Base-by-base conservation (phyloP, 2,113 vertebrate genomes). In the Colaptes auratus region DNA sequence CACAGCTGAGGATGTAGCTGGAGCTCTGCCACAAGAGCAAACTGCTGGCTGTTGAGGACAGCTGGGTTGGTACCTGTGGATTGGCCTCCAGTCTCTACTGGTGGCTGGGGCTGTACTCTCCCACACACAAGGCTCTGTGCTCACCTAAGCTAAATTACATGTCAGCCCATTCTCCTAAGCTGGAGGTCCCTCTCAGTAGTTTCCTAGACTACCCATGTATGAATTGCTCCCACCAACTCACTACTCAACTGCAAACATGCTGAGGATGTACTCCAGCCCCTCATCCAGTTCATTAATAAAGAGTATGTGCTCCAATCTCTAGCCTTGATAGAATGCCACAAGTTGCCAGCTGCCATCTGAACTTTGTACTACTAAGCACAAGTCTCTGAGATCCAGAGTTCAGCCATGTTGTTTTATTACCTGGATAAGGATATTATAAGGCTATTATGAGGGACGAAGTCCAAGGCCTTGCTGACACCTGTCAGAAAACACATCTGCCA, bases 91-190 rank as follows among this genome's bases (percentile, higher is more conserved):
- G 33, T 12, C 27, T 76, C 59, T 18, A 5, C 3, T 5, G 13
- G 36, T 30, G 4, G 15, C 8, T 1, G 3, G 39, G 16, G 53
- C 20, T 33, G 12, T 9, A 64, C 31, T 6, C 14, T 61, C 15
- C 28, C 70, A 44, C 2, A 2, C 0, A 1, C 4, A 15, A 31
- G 42, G 52, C 61, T 70, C 2, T 25, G 19, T 6, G 33, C 65
- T 73, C 3, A 0, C 24, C 50, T 53, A 4, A 15, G 44, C 24
- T 8, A 1, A 79, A 15, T 14, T 28, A 3, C 0, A 0, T 6
- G 24, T 6, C 59, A 44, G 31, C 7, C 21, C 30, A 24, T 12
- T 18, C 7, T 6, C 18, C 7, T 20, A 2, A 27, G 20, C 19
- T 55, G 18, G n/a, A 84, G 25, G 35, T 73, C 11, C 12, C 39